Evolutionary conservation across 2,113 vertebrate species (phyloP).

Genomic region (Carettochelys insculpta): DNA sequence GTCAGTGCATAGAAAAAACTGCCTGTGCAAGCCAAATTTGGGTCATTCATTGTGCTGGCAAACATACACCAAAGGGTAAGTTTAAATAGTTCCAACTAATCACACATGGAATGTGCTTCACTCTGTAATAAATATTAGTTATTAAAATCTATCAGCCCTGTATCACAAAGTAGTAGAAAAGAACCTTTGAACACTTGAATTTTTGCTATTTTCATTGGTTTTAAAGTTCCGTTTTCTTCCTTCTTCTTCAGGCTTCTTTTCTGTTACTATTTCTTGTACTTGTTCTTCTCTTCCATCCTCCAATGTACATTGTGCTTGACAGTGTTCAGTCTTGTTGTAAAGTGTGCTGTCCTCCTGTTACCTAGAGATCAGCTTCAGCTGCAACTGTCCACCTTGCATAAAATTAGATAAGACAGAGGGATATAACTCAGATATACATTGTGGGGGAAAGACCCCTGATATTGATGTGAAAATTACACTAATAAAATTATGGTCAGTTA

Average conservation of each 20-base stretch:
- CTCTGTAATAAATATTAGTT: neutral
- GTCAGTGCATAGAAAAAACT: neutral
- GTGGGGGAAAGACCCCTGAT: no score
- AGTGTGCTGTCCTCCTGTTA: neutral
- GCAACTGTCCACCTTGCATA: accelerated
- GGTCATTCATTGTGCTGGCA: neutral
- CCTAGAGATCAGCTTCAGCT: accelerated
- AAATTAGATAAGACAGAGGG: no score
- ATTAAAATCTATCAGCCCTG: neutral
- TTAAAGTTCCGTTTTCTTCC: neutral
- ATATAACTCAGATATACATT: no score
- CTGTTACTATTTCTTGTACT: neutral
- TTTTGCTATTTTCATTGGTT: neutral
- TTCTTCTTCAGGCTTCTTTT: neutral
- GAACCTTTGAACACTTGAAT: neutral
- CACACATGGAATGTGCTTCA: neutral
- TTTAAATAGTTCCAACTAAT: neutral
- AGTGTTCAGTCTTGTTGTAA: neutral
- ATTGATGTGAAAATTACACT: no score
- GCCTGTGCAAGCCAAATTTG: neutral
- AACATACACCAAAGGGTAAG: neutral
- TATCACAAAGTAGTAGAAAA: neutral
- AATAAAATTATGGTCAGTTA: no score
- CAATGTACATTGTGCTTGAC: neutral
- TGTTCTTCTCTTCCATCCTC: neutral